These are phyloP conservation scores for Diarsia dahlii DNA, from an alignment of 2,888 invertebrate genomes.

Conservation along the genomic window DNA sequence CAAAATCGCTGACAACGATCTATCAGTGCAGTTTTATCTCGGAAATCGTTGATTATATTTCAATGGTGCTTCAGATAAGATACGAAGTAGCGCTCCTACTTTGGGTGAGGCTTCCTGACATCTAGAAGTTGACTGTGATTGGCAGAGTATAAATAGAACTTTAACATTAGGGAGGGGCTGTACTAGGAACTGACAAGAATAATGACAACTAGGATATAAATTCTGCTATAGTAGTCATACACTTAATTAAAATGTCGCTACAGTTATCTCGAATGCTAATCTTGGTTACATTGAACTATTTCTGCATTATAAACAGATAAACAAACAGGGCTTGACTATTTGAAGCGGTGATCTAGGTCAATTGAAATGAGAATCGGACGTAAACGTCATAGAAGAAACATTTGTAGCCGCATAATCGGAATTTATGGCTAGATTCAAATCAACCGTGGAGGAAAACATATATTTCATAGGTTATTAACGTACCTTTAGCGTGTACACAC, in stretches of 20 bases:
- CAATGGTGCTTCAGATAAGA: conserved; percentile 47
- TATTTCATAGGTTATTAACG: conserved; percentile 20
- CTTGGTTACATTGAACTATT: conserved; percentile 42
- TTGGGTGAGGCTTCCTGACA: neutral
- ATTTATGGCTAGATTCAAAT: conserved; percentile 34
- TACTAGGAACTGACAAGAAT: neutral
- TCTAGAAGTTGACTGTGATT: neutral
- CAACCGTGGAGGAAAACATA: conserved; percentile 31
- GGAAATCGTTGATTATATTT: conserved; percentile 20
- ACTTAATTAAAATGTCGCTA: conserved; percentile 35
- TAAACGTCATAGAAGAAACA: conserved; percentile 30
- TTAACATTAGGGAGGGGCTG: neutral
- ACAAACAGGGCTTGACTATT: conserved; percentile 34
- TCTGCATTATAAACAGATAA: conserved; percentile 55
- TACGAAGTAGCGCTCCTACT: neutral
- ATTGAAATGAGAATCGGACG: conserved; percentile 47
- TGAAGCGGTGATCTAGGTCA: conserved; percentile 40
- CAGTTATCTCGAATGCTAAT: conserved; percentile 38
- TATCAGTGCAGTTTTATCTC: conserved; percentile 25
- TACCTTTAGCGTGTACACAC: conserved; percentile 39
- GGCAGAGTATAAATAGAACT: neutral
- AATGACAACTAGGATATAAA: conserved; percentile 16
- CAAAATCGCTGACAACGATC: conserved; percentile 17
- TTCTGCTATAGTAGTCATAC: conserved; percentile 7
- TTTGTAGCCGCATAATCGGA: conserved; percentile 22